Evolutionary conservation across 2,797 vertebrate genomes (phyloP).

Genomic region (Microctenopoma lineatum): DNA sequence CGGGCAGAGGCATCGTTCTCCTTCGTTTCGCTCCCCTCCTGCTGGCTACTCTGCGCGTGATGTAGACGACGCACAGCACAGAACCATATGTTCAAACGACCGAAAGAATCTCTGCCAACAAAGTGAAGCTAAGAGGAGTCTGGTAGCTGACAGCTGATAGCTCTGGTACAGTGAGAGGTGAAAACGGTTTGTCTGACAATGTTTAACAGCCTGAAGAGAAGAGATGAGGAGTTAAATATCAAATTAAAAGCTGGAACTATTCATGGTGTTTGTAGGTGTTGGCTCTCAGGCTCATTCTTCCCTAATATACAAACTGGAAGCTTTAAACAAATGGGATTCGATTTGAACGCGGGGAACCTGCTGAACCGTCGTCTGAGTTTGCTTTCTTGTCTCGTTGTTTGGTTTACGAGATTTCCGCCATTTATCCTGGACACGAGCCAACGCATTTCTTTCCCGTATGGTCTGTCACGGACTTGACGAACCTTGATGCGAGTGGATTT

Average conservation of each 20-base stretch:
- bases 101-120: background rate
- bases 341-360: constrained; percentile 1
- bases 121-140: background rate
- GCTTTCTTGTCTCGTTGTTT: constrained; percentile 34
- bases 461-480: constrained; percentile 31
- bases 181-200: too few relatives aligned
- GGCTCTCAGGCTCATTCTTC: background rate
- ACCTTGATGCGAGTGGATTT: constrained; percentile 9
- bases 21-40: too few relatives aligned
- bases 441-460: constrained; percentile 14
- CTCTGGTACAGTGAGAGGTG: too few relatives aligned
- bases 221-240: constrained; percentile 2
- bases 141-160: background rate
- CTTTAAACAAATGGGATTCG: constrained; percentile 17
- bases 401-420: constrained; percentile 25
- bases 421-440: constrained; percentile 42
- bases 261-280: constrained; percentile 32
- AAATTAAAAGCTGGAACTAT: background rate
- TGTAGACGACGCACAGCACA: too few relatives aligned
- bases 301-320: background rate
- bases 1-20: too few relatives aligned
- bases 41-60: too few relatives aligned
- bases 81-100: too few relatives aligned
- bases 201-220: background rate
- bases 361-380: background rate